Percentiles rank a stretch among this genome's conserved stretches.
Evolutionary conservation across 2,113 vertebrate genomes (phyloP).

Genomic region (human): DNA sequence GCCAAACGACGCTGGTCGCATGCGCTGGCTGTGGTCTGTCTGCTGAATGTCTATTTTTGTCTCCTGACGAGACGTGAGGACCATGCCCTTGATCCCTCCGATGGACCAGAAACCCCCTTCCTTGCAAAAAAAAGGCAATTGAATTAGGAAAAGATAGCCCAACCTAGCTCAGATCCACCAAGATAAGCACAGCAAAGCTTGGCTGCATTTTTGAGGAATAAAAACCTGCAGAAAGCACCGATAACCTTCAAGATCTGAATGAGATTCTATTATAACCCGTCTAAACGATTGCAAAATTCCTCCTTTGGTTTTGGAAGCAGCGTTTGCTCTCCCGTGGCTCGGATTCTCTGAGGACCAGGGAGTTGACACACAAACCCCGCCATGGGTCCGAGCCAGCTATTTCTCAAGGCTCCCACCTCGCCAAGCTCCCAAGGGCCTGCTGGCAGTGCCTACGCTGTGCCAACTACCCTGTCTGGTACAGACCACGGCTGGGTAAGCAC

Average conservation of each 20-base stretch:
- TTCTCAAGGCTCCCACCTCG: neutral
- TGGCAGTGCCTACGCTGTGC: neutral
- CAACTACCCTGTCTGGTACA: neutral
- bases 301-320: neutral
- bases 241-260: conserved; percentile 59
- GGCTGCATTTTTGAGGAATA: neutral
- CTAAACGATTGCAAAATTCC: neutral
- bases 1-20: neutral
- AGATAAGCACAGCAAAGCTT: neutral
- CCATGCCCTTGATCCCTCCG: neutral
- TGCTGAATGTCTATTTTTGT: conserved; percentile 28
- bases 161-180: neutral
- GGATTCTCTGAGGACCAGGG: neutral
- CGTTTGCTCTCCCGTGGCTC: neutral
- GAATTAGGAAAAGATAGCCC: neutral
- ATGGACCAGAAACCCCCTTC: neutral
- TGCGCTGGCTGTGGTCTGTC: neutral
- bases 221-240: neutral
- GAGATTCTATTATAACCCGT: neutral
- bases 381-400: accelerated
- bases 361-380: neutral
- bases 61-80: neutral
- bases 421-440: conserved; percentile 34
- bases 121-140: neutral
- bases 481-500: neutral